Base-by-base conservation (phyloP, 2,113 vertebrate genomes). In the Morphnarchus princeps region DNA sequence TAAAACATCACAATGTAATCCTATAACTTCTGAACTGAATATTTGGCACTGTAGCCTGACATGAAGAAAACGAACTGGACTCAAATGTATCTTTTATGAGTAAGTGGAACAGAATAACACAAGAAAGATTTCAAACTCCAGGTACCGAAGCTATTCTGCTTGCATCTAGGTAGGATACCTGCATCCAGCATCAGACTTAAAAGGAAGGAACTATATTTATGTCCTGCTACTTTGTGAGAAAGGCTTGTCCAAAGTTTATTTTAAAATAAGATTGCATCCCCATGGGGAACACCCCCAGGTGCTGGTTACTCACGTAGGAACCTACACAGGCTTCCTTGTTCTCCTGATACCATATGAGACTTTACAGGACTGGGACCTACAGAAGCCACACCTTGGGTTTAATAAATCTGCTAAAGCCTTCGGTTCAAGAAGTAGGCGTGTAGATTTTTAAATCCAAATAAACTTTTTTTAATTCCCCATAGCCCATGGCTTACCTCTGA, bases 1-100 rank as follows among this genome's bases (percentile, higher is more conserved):
- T 94, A 96, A 97, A 98, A 95, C 89, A 95, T 91, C 87, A 94
- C 61, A 90, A 78, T 79, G 63, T 96, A 98, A 98, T 95, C 93
- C 93, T 82, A 36, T 95, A 81, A 97, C 76, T 97, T 97, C 76
- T 96, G 74, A 81, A 96, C 82, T 58, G 93, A 90, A 76, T 92
- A 90, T 86, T 87, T 97, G 86, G 90, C 83, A 94, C 43, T 71
- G 59, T 71, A 93, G 86, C 58, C 77, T 96, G 92, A 82, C 47
- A 74, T 9, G 78, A 97, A 96, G 76, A 96, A 96, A 96, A 87
- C 38, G 2, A 94, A 73, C 86, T 78, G 66, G 63, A 96, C 62
- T 70, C 65, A 96, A 95, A 97, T 43, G 28, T 78, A 82, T 58
- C 78, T 96, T 96, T 96, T 84, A 96, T 47, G 34, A 94, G 89